Conservation (phyloP, 2,113 vertebrate genomes). For the Callithrix jacchus region DNA sequence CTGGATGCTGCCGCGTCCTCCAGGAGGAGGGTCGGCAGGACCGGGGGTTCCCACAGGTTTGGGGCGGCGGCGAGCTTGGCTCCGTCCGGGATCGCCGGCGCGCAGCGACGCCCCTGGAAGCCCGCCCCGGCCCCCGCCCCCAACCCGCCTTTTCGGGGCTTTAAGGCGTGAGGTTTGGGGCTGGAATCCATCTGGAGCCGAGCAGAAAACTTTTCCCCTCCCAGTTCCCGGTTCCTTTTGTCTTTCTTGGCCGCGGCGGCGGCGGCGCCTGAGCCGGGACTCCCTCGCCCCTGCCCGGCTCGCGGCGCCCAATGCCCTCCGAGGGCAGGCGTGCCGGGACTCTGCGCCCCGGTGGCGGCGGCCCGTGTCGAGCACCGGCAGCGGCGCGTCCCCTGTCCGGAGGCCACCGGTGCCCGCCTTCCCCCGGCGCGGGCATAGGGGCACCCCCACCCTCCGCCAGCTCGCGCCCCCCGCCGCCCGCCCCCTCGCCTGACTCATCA, state of each 20-base stretch:
- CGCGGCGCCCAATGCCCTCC: neutral
- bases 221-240: slow-evolving; percentile 26
- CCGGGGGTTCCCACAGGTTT: neutral
- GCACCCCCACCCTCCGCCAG: neutral
- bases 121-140: neutral
- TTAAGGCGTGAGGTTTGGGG: neutral
- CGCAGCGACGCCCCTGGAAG: neutral
- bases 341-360: neutral
- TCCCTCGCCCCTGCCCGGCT: neutral
- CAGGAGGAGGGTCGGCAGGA: neutral
- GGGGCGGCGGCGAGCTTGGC: neutral
- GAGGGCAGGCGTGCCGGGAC: neutral
- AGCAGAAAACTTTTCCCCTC: slow-evolving; percentile 69
- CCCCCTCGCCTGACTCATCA: slow-evolving; percentile 69
- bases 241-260: neutral
- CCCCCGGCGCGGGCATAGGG: slow-evolving; percentile 31
- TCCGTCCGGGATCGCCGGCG: neutral
- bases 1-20: neutral
- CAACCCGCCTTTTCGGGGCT: neutral
- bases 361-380: neutral
- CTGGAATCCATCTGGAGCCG: neutral
- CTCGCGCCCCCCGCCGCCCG: neutral
- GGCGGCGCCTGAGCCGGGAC: neutral
- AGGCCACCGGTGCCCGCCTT: neutral
- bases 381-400: neutral